Conservation (phyloP, 2,888 invertebrate genomes). For the Platynereis dumerilii region DNA sequence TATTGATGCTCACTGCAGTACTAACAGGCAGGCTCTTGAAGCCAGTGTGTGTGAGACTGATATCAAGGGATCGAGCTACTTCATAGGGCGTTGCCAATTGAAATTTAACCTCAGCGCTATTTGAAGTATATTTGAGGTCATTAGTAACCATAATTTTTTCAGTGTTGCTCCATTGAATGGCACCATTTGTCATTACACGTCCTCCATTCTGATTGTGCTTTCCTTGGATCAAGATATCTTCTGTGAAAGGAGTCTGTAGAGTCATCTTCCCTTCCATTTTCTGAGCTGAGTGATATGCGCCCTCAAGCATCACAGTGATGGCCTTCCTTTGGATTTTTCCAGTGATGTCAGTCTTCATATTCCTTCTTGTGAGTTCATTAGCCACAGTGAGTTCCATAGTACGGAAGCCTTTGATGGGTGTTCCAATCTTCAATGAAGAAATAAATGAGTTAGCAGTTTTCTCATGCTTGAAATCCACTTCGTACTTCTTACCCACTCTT, state of each 20-base stretch:
- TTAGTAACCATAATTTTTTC: not conserved
- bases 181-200: not conserved
- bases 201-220: not conserved
- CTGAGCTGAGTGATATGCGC: too few species aligned
- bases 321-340: too few species aligned
- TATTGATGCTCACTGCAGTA: not conserved
- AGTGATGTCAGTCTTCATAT: too few species aligned
- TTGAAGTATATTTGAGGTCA: not conserved
- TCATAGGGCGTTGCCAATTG: not conserved
- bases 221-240: not conserved
- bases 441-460: too few species aligned
- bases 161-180: not conserved
- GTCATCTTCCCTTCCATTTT: not conserved
- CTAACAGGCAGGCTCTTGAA: not conserved
- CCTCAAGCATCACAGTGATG: too few species aligned
- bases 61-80: not conserved
- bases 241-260: constrained; percentile 4
- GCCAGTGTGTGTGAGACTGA: not conserved
- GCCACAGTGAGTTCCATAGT: too few species aligned
- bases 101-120: not conserved
- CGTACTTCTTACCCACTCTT: too few species aligned
- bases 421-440: too few species aligned
- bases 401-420: too few species aligned
- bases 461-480: too few species aligned
- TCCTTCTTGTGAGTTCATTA: too few species aligned